Percentiles rank a stretch among this genome's conserved stretches.
Evolutionary conservation across 1,140 invertebrate genomes (phyloP).

Genomic region (Drosophila teissieri): DNA sequence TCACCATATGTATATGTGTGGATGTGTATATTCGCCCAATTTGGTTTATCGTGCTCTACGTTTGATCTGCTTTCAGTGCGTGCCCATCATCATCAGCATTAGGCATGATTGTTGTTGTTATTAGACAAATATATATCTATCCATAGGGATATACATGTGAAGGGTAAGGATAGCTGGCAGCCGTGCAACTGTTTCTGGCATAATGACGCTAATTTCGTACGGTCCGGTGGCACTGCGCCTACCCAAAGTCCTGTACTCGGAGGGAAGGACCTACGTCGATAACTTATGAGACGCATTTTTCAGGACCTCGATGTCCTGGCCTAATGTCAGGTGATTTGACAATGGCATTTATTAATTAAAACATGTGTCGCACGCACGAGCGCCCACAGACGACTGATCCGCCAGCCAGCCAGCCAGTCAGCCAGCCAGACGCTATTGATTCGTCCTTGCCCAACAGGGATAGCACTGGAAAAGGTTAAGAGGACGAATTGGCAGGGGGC

Average conservation of each 20-base stretch:
- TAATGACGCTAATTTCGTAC: conserved; percentile 73
- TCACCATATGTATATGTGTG: too few relatives aligned
- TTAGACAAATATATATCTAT: conserved; percentile 61
- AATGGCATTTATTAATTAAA: conserved; percentile 82
- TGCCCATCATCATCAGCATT: conserved; percentile 81
- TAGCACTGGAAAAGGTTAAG: conserved; percentile 11
- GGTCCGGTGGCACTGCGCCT: conserved; percentile 30
- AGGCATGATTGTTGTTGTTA: conserved; percentile 64
- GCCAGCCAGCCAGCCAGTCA: conserved; percentile 13
- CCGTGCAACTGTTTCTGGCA: conserved; percentile 59
- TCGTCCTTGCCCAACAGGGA: conserved; percentile 57
- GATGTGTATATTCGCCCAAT: conserved; percentile 51
- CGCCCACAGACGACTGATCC: conserved; percentile 25
- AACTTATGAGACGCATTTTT: conserved; percentile 74
- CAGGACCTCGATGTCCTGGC: conserved; percentile 45
- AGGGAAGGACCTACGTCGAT: conserved; percentile 9
- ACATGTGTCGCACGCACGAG: conserved; percentile 72
- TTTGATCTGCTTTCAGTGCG: conserved; percentile 74
- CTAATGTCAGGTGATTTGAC: conserved; percentile 76
- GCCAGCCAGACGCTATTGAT: conserved; percentile 57
- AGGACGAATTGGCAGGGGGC: not conserved
- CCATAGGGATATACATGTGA: not conserved
- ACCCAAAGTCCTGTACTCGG: not conserved
- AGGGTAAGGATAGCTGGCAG: conserved; percentile 13
- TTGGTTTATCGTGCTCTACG: conserved; percentile 53